Evolutionary conservation across 2,113 vertebrate species (phyloP).

Genomic region (Erythrocercus mccallii): DNA sequence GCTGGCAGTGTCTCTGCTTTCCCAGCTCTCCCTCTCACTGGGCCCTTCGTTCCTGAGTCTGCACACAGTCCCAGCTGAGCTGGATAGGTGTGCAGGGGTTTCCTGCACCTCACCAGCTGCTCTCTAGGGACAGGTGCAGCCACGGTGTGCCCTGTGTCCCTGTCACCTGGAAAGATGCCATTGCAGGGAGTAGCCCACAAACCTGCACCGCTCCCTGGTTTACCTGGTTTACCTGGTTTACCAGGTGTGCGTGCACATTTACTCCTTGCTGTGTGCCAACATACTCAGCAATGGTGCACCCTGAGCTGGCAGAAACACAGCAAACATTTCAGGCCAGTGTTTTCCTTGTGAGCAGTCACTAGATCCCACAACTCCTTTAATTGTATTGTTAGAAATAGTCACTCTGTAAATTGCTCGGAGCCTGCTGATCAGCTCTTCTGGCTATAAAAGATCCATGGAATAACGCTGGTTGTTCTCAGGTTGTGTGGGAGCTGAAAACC

Average conservation of each 20-base stretch:
- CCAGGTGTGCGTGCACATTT: rapidly evolving
- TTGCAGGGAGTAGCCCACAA: background rate
- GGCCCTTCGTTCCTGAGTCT: background rate
- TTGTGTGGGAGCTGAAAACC: background rate
- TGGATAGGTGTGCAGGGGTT: rapidly evolving
- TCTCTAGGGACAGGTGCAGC: background rate
- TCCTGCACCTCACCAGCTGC: background rate
- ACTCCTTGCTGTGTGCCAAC: background rate
- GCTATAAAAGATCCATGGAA: background rate
- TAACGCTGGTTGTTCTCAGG: background rate
- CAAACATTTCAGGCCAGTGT: background rate
- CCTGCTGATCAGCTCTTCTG: background rate
- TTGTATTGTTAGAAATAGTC: background rate
- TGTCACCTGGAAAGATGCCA: background rate
- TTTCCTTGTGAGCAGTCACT: background rate
- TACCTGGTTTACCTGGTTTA: too few species aligned
- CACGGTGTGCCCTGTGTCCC: background rate
- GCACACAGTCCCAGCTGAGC: background rate
- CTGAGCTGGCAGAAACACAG: background rate
- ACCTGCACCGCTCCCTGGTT: rapidly evolving
- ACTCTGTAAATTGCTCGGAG: background rate
- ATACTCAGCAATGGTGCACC: background rate
- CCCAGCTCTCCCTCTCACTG: background rate
- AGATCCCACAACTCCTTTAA: background rate
- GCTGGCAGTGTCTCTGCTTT: rapidly evolving